Conservation (phyloP, 2,888 invertebrate genomes). For the Labia minor region DNA sequence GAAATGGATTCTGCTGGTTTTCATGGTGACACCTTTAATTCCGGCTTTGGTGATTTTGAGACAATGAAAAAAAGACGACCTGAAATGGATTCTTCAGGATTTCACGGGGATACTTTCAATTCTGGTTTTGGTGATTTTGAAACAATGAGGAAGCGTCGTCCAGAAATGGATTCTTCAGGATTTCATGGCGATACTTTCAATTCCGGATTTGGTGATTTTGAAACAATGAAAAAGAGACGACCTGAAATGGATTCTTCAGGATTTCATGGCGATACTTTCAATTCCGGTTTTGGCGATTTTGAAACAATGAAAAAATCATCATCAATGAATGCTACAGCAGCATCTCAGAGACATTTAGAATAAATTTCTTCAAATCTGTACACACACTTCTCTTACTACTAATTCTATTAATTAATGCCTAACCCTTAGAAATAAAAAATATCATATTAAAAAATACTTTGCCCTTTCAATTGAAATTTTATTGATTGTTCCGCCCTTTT, state of each 20-base stretch:
- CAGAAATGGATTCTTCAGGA: conserved; percentile 28
- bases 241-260: conserved; percentile 27
- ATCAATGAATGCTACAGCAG: not conserved
- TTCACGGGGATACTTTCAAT: conserved; percentile 29
- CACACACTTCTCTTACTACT: too few species aligned
- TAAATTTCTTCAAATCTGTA: not conserved
- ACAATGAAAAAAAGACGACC: conserved; percentile 28
- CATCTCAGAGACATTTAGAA: not conserved
- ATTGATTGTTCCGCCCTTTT: not conserved
- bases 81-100: conserved; percentile 26
- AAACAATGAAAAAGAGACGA: conserved; percentile 26
- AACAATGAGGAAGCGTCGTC: conserved; percentile 27
- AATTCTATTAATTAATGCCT: not conserved
- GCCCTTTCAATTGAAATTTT: not conserved
- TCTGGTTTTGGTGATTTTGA: conserved; percentile 29
- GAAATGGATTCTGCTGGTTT: conserved; percentile 31
- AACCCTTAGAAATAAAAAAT: not conserved
- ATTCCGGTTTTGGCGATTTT: conserved; percentile 30
- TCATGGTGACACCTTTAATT: conserved; percentile 31
- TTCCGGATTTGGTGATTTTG: conserved; percentile 30
- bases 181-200: conserved; percentile 30
- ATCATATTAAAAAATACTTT: not conserved
- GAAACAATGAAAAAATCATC: conserved; percentile 28
- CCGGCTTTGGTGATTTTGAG: conserved; percentile 30
- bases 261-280: conserved; percentile 32